Evolutionary conservation across 2,797 vertebrate genomes (phyloP), one percentile per base, ranked within the genome.

Genomic region (Leptodactylus fallax): DNA sequence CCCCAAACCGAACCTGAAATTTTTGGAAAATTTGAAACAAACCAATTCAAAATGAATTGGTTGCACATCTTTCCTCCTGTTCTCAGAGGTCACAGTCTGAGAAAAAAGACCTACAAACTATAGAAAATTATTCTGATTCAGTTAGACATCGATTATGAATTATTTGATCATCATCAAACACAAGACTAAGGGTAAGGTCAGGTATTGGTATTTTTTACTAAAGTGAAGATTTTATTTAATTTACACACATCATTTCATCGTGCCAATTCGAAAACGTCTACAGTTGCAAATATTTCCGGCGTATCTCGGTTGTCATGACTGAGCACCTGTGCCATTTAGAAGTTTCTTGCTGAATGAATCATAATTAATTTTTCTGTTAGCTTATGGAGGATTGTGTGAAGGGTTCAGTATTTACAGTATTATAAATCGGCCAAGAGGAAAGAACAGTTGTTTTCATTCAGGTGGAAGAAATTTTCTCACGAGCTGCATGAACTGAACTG

Each of bases 401-500:
- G 25, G 65, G 65, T 5, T 5, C 25, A 36, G 7, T 36, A 69
- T 36, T 69, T 69, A 69, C 27, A 71, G 67, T 71, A 36, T 71
- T 49, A 76, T 76, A 51, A 49, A 76, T 49, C 47, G 8, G 45
- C 72, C 45, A 76, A 47, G 17, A 76, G 47, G 72, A 51, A 49
- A 21, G 45, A 49, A 76, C 72, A n/a, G 36, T 49, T 51, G 19
- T 49, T 47, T 49, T 76, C 21, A 13, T 49, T 45, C 19, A 51
- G 72, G 47, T 76, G 72, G 72, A 76, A n/a, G 47, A 51, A 47
- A 76, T 76, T 19, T n/a, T 74, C 71, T 74, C 71, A 51, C 19
- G 19, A 76, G 7, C 11, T n/a, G 36, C 71, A 76, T 47, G 45
- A 76, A 49, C 21, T 12, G 17, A 51, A 49, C 3, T 0, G 25